Evolutionary conservation across 2,797 vertebrate genomes (phyloP).

Genomic region (Falco cherrug): DNA sequence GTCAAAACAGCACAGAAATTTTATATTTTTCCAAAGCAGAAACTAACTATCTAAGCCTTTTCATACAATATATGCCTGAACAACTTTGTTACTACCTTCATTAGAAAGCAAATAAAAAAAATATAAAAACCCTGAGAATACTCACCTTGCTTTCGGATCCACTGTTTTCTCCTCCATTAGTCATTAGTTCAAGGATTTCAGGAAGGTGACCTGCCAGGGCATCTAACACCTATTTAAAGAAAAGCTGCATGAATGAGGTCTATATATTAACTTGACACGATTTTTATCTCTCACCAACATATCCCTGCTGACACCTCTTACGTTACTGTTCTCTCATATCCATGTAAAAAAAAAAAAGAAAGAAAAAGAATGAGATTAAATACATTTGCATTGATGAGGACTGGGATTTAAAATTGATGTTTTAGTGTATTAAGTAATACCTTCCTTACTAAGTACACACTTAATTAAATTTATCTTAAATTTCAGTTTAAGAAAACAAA

Average conservation of each 20-base stretch:
- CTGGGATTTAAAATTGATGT: background rate
- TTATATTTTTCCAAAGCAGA: background rate
- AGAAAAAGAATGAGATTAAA: background rate
- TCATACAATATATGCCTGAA: background rate
- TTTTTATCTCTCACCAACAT: background rate
- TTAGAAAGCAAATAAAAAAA: background rate
- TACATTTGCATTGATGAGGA: background rate
- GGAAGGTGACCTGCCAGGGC: conserved; percentile 89
- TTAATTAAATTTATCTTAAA: no score
- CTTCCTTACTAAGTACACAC: no score
- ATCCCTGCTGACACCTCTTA: background rate
- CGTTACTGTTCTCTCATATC: background rate
- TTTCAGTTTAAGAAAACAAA: background rate
- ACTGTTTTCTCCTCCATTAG: conserved; percentile 84
- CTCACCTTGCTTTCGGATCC: conserved; percentile 87
- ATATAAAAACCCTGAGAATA: background rate
- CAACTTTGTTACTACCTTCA: background rate
- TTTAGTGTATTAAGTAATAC: background rate
- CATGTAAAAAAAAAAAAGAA: background rate
- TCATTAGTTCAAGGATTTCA: conserved; percentile 89
- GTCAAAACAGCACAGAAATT: background rate
- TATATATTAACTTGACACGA: background rate
- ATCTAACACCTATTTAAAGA: conserved; percentile 87
- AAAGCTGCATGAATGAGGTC: conserved; percentile 15
- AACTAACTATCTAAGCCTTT: background rate